Base-by-base conservation (phyloP, 2,113 vertebrate genomes). In the Ascaphus truei region DNA sequence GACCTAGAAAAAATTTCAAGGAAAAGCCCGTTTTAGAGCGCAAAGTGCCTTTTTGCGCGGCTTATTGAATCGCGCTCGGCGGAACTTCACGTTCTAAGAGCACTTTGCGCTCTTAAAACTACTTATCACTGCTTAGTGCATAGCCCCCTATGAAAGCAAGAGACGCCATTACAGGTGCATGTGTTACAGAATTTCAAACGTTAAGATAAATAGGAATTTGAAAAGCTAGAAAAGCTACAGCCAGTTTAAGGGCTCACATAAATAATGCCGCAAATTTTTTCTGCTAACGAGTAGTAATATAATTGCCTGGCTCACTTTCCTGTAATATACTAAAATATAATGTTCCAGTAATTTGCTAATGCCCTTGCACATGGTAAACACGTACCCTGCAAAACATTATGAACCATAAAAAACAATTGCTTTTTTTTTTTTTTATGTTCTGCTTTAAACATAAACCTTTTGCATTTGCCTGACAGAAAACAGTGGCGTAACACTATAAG, bases 341-440 rank as follows among this genome's bases (percentile, higher is more conserved):
- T 52, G 57, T 71, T 52, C 45, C 45, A 30, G 47, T 71, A 52
- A 71, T 52, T 52, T 26, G 45, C 57, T 39, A 37, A 59, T 61
- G 67, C 67, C 67, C 67, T 27, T 51, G 43, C 48, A 52, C 57
- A 33, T 51, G 56, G 39, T 11, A 41, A 58, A 51, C 56, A 69
- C 39, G 23, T 50, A 69, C 31, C 66, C 66, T 50, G 30, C 23
- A 9, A 60, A 71, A 61, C 57, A 60, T 60, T 71, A 52, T 52
- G 33, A 71, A 71, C 67, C 52, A 71, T 71, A 61, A 71, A 71
- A 71, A 69, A 61, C 56, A 71, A 71, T 71, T 60, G 65, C 65
- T 61, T 71, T 60, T 71, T 71, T 71, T 61, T 61, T 71, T 60
- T 71, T 71, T 71, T 61, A 71, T 71, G 67, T 71, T 52, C 67